These are phyloP conservation scores for Epizoanthus scotinus DNA, from an alignment of 92 coral and sea anemone genomes.

Conservation along the genomic window DNA sequence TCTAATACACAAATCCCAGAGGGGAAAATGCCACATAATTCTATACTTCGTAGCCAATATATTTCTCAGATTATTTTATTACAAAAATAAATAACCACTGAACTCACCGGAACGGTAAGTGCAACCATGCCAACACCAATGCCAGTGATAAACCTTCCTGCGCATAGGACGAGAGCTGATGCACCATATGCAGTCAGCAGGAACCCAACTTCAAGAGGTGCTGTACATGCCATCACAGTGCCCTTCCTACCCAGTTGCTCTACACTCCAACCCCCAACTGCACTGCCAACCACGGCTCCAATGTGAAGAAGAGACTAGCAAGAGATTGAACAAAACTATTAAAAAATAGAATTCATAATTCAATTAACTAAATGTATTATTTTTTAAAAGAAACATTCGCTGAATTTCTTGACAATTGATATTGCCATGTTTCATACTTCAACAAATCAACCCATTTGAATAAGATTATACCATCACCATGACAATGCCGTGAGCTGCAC, in stretches of 20 bases:
- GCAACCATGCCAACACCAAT: slow-evolving; percentile 74
- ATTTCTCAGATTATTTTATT: no score
- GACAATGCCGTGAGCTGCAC: no score
- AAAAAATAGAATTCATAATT: not conserved
- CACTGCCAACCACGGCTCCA: slow-evolving; percentile 78
- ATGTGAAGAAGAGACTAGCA: slow-evolving; percentile 73
- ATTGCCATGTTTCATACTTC: not conserved
- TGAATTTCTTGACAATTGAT: not conserved
- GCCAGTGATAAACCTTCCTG: slow-evolving; percentile 81
- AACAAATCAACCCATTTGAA: no score
- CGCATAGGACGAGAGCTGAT: slow-evolving; percentile 51
- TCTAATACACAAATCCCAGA: no score
- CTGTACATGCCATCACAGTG: slow-evolving; percentile 54
- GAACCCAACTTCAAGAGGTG: slow-evolving; percentile 91
- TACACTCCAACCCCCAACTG: slow-evolving; percentile 59
- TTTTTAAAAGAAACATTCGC: not conserved
- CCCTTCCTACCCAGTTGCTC: slow-evolving; percentile 75
- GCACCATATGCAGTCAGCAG: slow-evolving; percentile 64
- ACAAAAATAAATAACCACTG: no score
- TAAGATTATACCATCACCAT: no score
- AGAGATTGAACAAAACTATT: not conserved
- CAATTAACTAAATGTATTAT: not conserved
- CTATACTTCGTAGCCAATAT: no score
- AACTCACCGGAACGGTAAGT: slow-evolving; percentile 82
- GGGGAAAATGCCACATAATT: no score